Evolutionary conservation across 2,113 vertebrate genomes (phyloP).

Genomic region (Mastomys coucha): DNA sequence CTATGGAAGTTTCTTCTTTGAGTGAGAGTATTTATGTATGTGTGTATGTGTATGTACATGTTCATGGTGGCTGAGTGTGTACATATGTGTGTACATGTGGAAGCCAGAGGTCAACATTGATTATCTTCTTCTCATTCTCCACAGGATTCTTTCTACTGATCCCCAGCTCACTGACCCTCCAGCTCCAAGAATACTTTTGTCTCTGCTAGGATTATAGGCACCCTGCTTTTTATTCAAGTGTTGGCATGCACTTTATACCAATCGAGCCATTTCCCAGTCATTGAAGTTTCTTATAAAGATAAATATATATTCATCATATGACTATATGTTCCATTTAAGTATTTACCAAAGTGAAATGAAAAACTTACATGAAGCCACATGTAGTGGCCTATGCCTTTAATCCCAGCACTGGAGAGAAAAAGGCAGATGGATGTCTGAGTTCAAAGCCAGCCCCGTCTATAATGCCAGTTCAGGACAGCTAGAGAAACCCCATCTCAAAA

Average conservation of each 20-base stretch:
- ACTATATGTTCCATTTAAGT: not conserved
- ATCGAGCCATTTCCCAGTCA: not conserved
- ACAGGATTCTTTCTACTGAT: not conserved
- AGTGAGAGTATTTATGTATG: no score
- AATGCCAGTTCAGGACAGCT: not conserved
- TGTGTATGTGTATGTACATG: not conserved
- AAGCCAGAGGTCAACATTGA: not conserved
- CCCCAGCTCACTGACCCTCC: not conserved
- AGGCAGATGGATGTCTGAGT: not conserved
- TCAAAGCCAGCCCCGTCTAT: not conserved
- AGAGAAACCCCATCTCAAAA: not conserved
- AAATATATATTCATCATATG: not conserved
- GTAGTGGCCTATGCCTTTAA: not conserved
- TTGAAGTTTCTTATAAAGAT: constrained; percentile 42
- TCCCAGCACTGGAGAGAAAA: not conserved
- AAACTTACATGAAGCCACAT: not conserved
- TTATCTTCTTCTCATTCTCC: not conserved
- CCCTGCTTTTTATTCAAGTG: not conserved
- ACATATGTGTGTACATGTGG: not conserved
- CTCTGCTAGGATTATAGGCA: not conserved
- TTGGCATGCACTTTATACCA: not conserved
- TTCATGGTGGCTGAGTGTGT: no score
- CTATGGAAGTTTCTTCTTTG: not conserved
- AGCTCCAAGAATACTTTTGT: not conserved
- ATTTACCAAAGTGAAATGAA: constrained; percentile 30